Base-by-base conservation (phyloP, 2,797 vertebrate species). In the Epinephelus coioides region DNA sequence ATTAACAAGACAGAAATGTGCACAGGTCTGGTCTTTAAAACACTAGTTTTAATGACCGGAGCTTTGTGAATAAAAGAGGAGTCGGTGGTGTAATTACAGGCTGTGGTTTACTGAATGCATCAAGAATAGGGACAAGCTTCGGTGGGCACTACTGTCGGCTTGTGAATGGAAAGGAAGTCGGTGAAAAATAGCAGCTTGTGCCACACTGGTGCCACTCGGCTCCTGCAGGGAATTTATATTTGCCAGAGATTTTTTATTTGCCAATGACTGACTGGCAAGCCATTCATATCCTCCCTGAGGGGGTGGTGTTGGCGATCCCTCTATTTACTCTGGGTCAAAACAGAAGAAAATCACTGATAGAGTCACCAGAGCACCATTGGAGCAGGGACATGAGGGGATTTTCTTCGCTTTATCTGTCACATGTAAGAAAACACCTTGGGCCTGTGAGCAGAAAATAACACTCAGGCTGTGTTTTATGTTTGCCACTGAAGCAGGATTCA, bases 141-240 rank as follows among this genome's bases (percentile, higher is more conserved):
- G 49, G 59, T 66, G 51, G 78, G 69, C 43, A 18, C n/a, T 7
- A 49, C 43, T 23, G 9, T 76, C 60, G 60, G 78, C 64, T 49
- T 86, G 74, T 86, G 78, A 91, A 85, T 78, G 76, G 75, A 83
- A 78, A 81, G 63, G 10, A 76, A 87, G 56, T 54, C n/a, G 34
- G 61, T 78, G 76, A 81, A 88, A 66, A 79, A 50, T 56, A 90
- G 89, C 91, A 94, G 93, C 90, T 88, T 91, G 91, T 74, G 73
- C 71, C 73, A 81, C 90, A 76, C 81, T 56, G 21, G 91, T 89
- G 81, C 82, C 57, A 70, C 82, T 73, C 47, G 69, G 61, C 68
- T 53, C 86, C 87, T 88, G 86, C 75, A 69, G 92, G 49, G 85
- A 86, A 50, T 78, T 79, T 38, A 70, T 76, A 78, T 86, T 85